Conservation (phyloP, 2,113 vertebrate species). For the Macaca nemestrina region DNA sequence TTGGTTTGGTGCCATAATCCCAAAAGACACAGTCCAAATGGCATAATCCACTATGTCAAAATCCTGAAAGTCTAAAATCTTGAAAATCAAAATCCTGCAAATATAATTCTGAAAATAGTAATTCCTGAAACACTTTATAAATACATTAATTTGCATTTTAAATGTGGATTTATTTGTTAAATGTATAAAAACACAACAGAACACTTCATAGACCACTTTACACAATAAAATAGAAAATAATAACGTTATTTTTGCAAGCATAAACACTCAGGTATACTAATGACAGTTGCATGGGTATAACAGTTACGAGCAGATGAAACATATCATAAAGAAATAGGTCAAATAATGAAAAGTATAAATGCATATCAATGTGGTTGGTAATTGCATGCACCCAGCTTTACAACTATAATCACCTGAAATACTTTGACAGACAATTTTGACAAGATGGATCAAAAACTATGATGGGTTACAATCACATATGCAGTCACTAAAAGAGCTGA, state of each 20-base stretch:
- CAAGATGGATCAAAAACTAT: not conserved
- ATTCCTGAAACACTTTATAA: not conserved
- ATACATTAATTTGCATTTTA: not conserved
- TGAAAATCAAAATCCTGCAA: not conserved
- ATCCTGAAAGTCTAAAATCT: too few species aligned
- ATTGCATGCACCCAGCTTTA: not conserved
- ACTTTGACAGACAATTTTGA: not conserved
- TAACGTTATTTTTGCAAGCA: not conserved
- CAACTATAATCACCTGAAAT: not conserved
- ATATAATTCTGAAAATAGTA: not conserved
- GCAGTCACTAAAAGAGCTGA: not conserved
- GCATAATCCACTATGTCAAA: not conserved
- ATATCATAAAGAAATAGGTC: not conserved
- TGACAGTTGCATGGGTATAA: not conserved
- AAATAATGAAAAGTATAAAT: not conserved
- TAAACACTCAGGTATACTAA: not conserved
- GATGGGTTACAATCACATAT: too few species aligned
- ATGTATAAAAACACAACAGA: not conserved
- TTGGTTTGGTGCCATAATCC: not conserved
- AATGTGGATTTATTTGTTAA: not conserved
- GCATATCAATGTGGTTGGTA: not conserved
- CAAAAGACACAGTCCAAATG: not conserved
- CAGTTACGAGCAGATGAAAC: not conserved
- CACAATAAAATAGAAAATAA: not conserved
- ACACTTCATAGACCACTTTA: not conserved